Evolutionary conservation across 2,888 invertebrate genomes (phyloP).

Genomic region (Congeria kusceri): DNA sequence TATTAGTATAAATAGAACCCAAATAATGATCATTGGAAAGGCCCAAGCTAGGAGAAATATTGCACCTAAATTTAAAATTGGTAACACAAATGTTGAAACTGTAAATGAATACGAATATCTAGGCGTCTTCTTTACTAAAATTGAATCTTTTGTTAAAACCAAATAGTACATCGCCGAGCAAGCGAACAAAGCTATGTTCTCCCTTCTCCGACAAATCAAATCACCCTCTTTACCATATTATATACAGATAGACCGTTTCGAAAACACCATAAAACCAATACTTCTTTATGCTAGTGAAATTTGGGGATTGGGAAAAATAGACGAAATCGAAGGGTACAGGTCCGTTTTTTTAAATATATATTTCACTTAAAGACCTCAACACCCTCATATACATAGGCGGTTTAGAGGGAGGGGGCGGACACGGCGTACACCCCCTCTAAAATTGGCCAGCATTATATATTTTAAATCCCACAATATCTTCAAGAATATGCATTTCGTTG

Average conservation of each 20-base stretch:
- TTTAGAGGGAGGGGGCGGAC: too few relatives aligned
- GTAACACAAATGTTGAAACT: constrained; percentile 11
- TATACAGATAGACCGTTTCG: neutral
- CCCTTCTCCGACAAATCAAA: neutral
- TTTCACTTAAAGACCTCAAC: neutral
- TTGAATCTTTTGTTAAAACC: neutral
- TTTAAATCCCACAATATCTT: too few relatives aligned
- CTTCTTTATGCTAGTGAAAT: constrained; percentile 4
- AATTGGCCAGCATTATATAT: too few relatives aligned
- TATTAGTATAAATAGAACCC: constrained; percentile 17
- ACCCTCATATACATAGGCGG: neutral
- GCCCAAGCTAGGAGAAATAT: neutral
- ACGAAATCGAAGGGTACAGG: neutral
- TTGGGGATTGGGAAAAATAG: neutral
- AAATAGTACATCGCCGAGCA: constrained; percentile 8
- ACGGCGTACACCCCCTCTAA: too few relatives aligned
- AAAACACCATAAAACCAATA: neutral
- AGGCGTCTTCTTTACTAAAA: constrained; percentile 13
- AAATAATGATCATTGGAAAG: constrained; percentile 22
- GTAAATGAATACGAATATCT: constrained; percentile 26
- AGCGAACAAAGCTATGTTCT: constrained; percentile 14
- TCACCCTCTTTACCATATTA: neutral
- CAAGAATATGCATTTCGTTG: too few relatives aligned
- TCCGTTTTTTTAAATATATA: neutral
- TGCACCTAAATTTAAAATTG: neutral